A percentile compares a stretch with the other conserved stretches of the same genome.
phyloP scores from a whole-genome alignment of 1,140 invertebrate species.

The Rhynchophorus ferrugineus region DNA sequence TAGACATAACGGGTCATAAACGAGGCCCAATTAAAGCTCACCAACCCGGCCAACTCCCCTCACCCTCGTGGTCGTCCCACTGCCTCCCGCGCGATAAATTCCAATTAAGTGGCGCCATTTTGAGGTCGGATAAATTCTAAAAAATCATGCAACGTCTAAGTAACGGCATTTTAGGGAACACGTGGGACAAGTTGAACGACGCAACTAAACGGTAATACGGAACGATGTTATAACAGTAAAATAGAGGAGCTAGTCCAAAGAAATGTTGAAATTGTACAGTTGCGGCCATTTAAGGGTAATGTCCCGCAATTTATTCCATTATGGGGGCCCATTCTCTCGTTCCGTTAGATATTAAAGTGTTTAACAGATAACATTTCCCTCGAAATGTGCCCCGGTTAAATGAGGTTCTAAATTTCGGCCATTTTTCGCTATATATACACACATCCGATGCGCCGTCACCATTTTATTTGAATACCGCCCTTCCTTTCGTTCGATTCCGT shows the following conservation, averaged over 20 bases:
- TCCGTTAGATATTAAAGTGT: conserved; percentile 24
- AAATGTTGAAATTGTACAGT: conserved; percentile 30
- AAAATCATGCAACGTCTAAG: neutral
- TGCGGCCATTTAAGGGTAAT: conserved; percentile 30
- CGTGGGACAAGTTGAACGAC: conserved; percentile 8
- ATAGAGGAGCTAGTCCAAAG: conserved; percentile 27
- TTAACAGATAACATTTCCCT: conserved; percentile 24
- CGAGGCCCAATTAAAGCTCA: neutral
- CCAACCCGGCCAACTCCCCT: neutral
- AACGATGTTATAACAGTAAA: conserved; percentile 30
- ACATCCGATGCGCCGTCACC: too few relatives aligned
- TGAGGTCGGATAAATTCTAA: neutral
- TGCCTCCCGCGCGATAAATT: neutral
- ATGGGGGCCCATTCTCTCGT: conserved; percentile 19
- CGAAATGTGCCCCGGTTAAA: neutral
- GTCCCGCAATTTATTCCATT: conserved; percentile 29
- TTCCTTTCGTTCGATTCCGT: too few relatives aligned
- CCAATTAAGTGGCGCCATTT: neutral
- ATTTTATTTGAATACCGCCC: too few relatives aligned
- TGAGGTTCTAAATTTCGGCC: neutral
- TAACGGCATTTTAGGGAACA: conserved; percentile 13
- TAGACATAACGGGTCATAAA: neutral
- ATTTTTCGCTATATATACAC: neutral
- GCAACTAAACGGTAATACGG: conserved; percentile 23
- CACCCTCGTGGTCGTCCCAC: neutral